Evolutionary conservation across 2,888 invertebrate genomes (phyloP).

Genomic region (Zele albiditarsus): DNA sequence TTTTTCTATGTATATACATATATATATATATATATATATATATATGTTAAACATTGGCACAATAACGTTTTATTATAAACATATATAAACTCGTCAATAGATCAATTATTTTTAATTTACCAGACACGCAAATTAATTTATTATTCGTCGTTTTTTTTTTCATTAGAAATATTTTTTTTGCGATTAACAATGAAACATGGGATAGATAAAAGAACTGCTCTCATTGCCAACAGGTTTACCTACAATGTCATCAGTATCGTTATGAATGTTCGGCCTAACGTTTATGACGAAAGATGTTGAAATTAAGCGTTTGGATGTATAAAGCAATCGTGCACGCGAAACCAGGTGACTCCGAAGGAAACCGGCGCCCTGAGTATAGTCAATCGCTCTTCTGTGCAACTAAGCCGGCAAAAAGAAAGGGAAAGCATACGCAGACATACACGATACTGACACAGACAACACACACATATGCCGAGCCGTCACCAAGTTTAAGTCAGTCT

Average conservation of each 20-base stretch:
- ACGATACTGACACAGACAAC: not conserved
- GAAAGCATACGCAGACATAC: slow-evolving; percentile 54
- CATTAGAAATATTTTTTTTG: slow-evolving; percentile 17
- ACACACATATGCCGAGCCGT: slow-evolving; percentile 44
- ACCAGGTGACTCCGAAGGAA: slow-evolving; percentile 35
- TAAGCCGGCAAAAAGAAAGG: slow-evolving; percentile 61
- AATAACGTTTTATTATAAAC: not conserved
- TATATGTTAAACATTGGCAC: slow-evolving; percentile 14
- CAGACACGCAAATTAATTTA: no score
- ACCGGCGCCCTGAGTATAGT: slow-evolving; percentile 24
- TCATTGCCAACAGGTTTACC: slow-evolving; percentile 44
- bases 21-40: not conserved
- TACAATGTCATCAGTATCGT: slow-evolving; percentile 7
- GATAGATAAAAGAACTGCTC: slow-evolving; percentile 3
- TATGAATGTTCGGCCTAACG: not conserved
- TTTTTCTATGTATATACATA: not conserved
- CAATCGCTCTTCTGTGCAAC: slow-evolving; percentile 42
- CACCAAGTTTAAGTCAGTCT: slow-evolving; percentile 55
- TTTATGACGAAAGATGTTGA: slow-evolving; percentile 23
- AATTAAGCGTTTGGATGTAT: slow-evolving; percentile 7
- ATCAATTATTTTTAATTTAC: not conserved
- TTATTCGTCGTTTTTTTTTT: slow-evolving; percentile 18
- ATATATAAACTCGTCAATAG: not conserved
- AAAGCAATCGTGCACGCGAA: not conserved
- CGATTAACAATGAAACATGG: not conserved